Conservation (phyloP, 2,888 invertebrate genomes). For the Formica aserva region DNA sequence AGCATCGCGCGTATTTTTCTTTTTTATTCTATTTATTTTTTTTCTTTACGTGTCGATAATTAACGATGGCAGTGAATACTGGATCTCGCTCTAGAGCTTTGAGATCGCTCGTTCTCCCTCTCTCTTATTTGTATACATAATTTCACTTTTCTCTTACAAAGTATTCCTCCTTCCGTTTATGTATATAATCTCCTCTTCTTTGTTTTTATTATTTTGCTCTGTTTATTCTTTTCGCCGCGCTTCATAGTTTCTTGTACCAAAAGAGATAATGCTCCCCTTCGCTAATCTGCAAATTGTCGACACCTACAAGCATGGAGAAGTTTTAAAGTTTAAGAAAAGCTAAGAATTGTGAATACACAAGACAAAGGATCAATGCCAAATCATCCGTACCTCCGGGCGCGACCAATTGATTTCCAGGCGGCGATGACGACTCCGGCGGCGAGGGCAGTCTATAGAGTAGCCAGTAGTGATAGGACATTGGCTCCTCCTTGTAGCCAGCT, state of each 20-base stretch:
- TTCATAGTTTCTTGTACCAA: slow-evolving; percentile 96
- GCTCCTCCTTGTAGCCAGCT: slow-evolving; percentile 92
- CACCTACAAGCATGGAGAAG: slow-evolving; percentile 88
- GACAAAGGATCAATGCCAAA: neutral
- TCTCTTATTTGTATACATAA: slow-evolving; percentile 43
- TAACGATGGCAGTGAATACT: slow-evolving; percentile 73
- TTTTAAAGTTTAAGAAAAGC: neutral
- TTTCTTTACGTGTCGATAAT: slow-evolving; percentile 49
- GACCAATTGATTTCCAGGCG: slow-evolving; percentile 95
- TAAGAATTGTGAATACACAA: neutral
- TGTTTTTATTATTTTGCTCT: slow-evolving; percentile 76
- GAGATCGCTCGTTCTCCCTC: slow-evolving; percentile 28
- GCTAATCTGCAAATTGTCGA: slow-evolving; percentile 94
- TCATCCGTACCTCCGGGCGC: slow-evolving; percentile 92
- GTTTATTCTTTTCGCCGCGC: neutral
- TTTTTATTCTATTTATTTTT: neutral
- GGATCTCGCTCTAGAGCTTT: slow-evolving; percentile 58
- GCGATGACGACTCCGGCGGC: slow-evolving; percentile 92
- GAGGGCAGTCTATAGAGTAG: slow-evolving; percentile 93
- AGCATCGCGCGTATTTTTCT: neutral
- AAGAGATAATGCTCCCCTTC: slow-evolving; percentile 96
- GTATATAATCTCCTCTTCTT: slow-evolving; percentile 41
- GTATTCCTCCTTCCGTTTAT: slow-evolving; percentile 50
- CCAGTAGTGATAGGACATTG: slow-evolving; percentile 96
- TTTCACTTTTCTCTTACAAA: neutral